phyloP scores from a whole-genome alignment of 2,113 vertebrate species.

The Rhinogobius similis region DNA sequence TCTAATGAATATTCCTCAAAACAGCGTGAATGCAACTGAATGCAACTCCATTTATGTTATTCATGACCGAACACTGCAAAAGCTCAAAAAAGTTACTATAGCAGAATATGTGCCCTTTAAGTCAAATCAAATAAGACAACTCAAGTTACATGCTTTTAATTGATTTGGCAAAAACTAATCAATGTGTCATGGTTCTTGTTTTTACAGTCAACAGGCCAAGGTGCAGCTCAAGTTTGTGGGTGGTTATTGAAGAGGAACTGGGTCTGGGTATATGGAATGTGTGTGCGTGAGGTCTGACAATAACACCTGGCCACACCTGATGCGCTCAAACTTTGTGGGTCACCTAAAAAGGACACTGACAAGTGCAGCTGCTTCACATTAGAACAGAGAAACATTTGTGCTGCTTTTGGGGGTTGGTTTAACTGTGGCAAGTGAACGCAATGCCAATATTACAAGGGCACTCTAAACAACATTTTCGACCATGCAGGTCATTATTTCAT shows the following conservation, averaged over 20 bases:
- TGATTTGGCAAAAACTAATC: not conserved
- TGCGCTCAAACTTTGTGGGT: slow-evolving; percentile 22
- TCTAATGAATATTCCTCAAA: too few species aligned
- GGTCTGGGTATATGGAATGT: slow-evolving; percentile 70
- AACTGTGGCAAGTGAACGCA: slow-evolving; percentile 42
- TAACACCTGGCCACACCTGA: slow-evolving; percentile 70
- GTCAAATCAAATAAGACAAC: not conserved
- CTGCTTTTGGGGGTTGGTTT: slow-evolving; percentile 40
- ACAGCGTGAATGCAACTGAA: too few species aligned
- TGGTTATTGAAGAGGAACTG: slow-evolving; percentile 30
- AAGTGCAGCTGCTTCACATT: slow-evolving; percentile 43
- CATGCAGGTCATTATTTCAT: not conserved
- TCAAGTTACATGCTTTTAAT: slow-evolving; percentile 1
- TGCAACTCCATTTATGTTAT: too few species aligned
- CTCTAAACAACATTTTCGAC: not conserved
- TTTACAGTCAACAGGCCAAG: not conserved
- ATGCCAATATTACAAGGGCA: slow-evolving; percentile 20
- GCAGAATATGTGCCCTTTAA: too few species aligned
- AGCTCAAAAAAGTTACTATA: too few species aligned
- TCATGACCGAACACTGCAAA: too few species aligned
- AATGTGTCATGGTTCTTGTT: not conserved
- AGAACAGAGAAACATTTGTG: slow-evolving; percentile 55
- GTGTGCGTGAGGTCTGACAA: slow-evolving; percentile 48
- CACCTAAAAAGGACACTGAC: slow-evolving; percentile 30
- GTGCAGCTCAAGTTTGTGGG: not conserved